These are phyloP conservation scores for Trachemys scripta DNA, from an alignment of 2,113 vertebrate genomes.

Conservation along the genomic window DNA sequence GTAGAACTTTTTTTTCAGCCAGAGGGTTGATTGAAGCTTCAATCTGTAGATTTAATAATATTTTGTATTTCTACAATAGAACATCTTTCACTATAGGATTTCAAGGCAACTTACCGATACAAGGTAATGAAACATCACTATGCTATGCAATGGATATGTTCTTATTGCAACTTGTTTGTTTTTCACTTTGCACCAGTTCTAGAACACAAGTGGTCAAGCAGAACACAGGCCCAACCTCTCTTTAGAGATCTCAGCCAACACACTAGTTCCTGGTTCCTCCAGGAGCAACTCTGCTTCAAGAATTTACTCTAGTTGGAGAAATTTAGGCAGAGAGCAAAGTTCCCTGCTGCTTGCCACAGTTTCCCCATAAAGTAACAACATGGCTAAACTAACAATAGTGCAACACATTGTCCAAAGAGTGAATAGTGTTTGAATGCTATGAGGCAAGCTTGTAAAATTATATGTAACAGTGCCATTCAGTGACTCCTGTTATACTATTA, in stretches of 20 bases:
- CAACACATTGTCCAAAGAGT: not conserved
- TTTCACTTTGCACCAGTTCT: not conserved
- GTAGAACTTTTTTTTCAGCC: not conserved
- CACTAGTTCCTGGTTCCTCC: not conserved
- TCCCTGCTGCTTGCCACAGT: not conserved
- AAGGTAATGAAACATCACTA: not conserved
- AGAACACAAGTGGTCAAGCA: not conserved
- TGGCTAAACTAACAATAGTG: not conserved
- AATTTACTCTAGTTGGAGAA: not conserved
- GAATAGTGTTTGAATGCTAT: not conserved
- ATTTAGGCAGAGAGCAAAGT: not conserved
- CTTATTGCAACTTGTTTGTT: not conserved
- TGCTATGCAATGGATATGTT: not conserved
- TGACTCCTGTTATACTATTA: not conserved
- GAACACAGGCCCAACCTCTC: not conserved
- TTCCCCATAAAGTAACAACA: not conserved
- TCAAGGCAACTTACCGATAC: not conserved
- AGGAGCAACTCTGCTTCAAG: not conserved
- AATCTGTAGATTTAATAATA: not conserved
- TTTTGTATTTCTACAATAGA: not conserved
- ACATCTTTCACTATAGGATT: not conserved
- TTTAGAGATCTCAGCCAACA: not conserved
- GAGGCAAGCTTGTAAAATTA: not conserved
- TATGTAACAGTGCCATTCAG: not conserved
- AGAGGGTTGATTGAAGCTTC: not conserved